Base-by-base conservation (phyloP, 2,113 vertebrate species). In the Podarcis raffonei region DNA sequence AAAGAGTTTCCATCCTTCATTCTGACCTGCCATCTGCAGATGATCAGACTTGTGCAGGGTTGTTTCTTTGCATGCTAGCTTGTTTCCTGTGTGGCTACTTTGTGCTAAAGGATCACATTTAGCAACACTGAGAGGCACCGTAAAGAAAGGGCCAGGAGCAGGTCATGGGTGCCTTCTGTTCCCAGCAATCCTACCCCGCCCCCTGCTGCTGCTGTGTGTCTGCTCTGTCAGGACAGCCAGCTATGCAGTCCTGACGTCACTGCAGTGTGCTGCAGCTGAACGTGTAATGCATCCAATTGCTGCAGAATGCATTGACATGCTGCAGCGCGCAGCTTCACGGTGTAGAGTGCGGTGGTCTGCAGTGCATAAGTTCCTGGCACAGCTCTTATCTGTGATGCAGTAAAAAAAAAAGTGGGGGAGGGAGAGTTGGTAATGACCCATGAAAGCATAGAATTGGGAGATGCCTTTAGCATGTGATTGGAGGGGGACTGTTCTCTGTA, bases 281-380 rank as follows among this genome's bases (percentile, higher is more conserved):
- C 91, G 94, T 95, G 95, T 93, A 94, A 83, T 62, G 94, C 95
- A 94, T 96, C 62, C 30, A 90, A 92, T 93, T 74, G 85, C 72
- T 87, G 94, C 37, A 75, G 87, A 93, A 25, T 1, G 48, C 7
- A 32, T 3, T 89, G 48, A 75, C 23, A 77, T 81, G 8, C 77
- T 94, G 94, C 91, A 79, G 90, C 48, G n/a, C 7, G 37, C 18
- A 75, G 83, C 71, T 62, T 42, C 35, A 48, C n/a, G 25, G 32
- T 39, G 30, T 20, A 80, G 86, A 32, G 35, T 62, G 81, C 65
- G 68, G 72, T 57, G 20, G 15, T 68, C 87, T 69, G n/a, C 30
- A 65, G 30, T 57, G 23, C 23, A 81, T 35, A 68, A 12, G 42
- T 68, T 35, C 39, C 23, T 30, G 35, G 23, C 12, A 78, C 23